phyloP scores from a whole-genome alignment of 2,888 invertebrate genomes.

The Lottia scabra region DNA sequence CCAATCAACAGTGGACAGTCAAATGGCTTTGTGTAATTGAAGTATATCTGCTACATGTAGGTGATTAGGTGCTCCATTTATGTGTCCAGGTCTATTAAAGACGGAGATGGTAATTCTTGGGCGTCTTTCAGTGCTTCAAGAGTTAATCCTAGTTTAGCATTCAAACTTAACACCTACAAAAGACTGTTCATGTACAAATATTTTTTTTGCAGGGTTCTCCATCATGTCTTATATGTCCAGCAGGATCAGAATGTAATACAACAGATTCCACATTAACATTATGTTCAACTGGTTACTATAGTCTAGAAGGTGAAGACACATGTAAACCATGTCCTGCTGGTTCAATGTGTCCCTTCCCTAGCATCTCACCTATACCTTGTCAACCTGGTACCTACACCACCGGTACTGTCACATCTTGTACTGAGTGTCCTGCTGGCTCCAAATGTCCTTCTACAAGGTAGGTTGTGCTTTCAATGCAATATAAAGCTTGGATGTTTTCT shows the following conservation, averaged over 20 bases:
- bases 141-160: too few relatives aligned
- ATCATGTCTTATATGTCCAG: constrained; percentile 47
- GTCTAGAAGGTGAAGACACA: constrained; percentile 46
- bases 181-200: too few relatives aligned
- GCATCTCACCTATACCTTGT: constrained; percentile 46
- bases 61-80: too few relatives aligned
- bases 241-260: constrained; percentile 50
- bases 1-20: too few relatives aligned
- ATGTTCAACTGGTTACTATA: constrained; percentile 54
- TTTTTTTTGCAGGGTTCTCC: constrained; percentile 26
- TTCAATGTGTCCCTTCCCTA: constrained; percentile 47
- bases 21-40: too few relatives aligned
- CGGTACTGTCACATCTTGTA: constrained; percentile 50
- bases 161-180: too few relatives aligned
- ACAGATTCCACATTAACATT: constrained; percentile 31
- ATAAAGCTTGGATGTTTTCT: too few relatives aligned
- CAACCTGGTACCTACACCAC: constrained; percentile 50
- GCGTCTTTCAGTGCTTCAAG: too few relatives aligned
- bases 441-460: constrained; percentile 46
- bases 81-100: too few relatives aligned
- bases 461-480: neutral
- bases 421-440: constrained; percentile 53
- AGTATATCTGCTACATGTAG: too few relatives aligned
- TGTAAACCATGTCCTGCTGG: constrained; percentile 58
- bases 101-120: too few relatives aligned